Evolutionary conservation across 1,140 invertebrate genomes (phyloP).

Genomic region (Ephestia elutella): DNA sequence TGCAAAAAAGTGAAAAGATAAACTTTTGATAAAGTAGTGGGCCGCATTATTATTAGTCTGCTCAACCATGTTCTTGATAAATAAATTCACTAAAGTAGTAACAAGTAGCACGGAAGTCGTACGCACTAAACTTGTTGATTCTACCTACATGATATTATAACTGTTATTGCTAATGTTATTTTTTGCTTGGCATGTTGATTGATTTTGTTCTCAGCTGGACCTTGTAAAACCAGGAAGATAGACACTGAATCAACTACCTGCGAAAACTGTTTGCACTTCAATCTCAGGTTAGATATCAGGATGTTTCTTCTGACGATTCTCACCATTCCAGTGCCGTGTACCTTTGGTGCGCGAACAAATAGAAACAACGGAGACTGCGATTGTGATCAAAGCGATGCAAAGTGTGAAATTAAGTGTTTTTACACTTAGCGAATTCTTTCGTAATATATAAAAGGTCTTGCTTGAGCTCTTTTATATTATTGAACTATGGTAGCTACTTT

Average conservation of each 20-base stretch:
- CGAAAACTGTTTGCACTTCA: not conserved
- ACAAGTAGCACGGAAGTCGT: not conserved
- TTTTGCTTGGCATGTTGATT: constrained; percentile 7
- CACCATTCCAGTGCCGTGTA: not conserved
- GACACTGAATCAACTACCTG: not conserved
- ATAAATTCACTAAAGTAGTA: no score
- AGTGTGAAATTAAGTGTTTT: no score
- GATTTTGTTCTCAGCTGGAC: constrained; percentile 10
- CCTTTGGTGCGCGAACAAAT: not conserved
- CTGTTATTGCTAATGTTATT: constrained; percentile 4
- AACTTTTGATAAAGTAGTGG: no score
- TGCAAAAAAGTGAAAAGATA: no score
- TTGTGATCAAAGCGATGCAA: no score
- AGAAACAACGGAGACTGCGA: not conserved
- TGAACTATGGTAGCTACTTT: no score
- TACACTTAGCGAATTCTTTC: no score
- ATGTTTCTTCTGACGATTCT: not conserved
- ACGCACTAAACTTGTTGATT: not conserved
- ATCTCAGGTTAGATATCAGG: constrained; percentile 1
- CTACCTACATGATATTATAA: not conserved
- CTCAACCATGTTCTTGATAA: no score
- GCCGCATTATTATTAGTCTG: no score
- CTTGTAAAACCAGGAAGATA: constrained; percentile 5
- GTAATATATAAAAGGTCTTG: no score
- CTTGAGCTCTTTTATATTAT: no score